phyloP scores from a whole-genome alignment of 2,113 vertebrate species.

The Dipodomys ordii region DNA sequence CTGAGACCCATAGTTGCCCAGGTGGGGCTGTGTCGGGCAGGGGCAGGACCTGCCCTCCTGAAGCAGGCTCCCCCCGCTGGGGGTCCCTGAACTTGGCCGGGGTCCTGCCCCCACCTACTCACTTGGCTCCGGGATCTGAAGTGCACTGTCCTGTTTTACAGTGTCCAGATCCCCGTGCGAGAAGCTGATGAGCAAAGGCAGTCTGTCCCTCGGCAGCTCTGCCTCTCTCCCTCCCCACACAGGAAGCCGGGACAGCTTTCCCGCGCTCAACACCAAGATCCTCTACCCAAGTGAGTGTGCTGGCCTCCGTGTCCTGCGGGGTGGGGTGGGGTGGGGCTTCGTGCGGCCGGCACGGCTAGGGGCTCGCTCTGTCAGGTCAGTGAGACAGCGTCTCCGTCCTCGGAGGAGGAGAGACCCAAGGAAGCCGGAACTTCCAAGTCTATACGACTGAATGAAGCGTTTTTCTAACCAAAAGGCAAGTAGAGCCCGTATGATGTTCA shows the following conservation, averaged over 20 bases:
- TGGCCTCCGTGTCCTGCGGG: background rate
- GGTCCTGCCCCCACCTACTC: background rate
- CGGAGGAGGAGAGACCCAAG: background rate
- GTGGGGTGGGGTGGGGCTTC: background rate
- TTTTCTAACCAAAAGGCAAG: background rate
- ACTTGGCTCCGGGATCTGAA: background rate
- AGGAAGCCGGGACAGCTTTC: conserved; percentile 92
- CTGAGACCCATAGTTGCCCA: background rate
- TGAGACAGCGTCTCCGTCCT: too few species aligned
- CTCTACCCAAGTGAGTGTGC: conserved; percentile 92
- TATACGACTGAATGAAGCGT: accelerated
- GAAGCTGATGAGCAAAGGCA: conserved; percentile 94
- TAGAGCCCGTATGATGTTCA: accelerated
- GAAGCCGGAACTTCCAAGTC: background rate
- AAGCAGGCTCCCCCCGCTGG: too few species aligned
- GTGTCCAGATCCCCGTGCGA: conserved; percentile 93
- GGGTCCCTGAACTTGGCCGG: too few species aligned
- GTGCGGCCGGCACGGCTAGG: too few species aligned
- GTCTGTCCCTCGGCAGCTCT: conserved; percentile 90
- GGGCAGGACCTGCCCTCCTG: background rate
- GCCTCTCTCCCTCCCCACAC: conserved; percentile 94
- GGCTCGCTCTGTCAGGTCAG: background rate
- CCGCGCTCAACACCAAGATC: conserved; percentile 94
- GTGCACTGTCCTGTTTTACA: conserved; percentile 78
- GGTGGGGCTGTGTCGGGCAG: background rate